Evolutionary conservation across 35 echinoderm and acorn worm species (phyloP).

Genomic region (Stichopus chloronotus): DNA sequence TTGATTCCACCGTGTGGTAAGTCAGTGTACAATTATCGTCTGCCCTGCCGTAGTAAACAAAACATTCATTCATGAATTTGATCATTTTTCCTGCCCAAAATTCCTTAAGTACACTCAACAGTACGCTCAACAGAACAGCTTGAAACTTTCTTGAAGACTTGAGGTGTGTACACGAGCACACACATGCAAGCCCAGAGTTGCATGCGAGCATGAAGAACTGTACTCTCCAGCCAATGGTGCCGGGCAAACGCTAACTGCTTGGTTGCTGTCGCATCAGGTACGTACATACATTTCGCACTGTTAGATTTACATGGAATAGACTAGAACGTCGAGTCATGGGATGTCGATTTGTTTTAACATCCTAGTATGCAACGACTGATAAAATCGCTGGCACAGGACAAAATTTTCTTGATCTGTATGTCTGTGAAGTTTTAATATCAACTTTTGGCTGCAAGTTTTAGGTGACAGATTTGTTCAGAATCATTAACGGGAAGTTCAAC

Average conservation of each 20-base stretch:
- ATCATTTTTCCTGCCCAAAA: background rate
- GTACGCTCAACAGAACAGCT: background rate
- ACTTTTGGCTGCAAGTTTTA: background rate
- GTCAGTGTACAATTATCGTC: conserved; percentile 13
- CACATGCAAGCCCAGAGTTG: too few relatives aligned
- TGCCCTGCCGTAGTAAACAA: conserved; percentile 7
- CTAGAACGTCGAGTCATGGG: background rate
- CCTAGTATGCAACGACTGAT: too few relatives aligned
- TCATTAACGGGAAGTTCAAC: background rate
- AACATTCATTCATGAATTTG: conserved; percentile 12
- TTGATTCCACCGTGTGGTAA: conserved; percentile 26
- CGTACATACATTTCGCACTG: background rate
- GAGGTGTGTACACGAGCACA: background rate
- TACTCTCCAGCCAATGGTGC: too few relatives aligned
- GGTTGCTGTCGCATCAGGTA: too few relatives aligned
- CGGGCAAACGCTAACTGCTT: too few relatives aligned
- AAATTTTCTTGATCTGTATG: background rate
- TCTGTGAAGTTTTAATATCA: background rate
- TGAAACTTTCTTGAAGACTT: conserved; percentile 10
- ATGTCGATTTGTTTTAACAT: too few relatives aligned
- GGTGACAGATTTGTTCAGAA: too few relatives aligned
- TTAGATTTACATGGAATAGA: too few relatives aligned
- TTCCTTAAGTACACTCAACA: too few relatives aligned
- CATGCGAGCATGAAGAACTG: too few relatives aligned
- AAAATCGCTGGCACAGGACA: background rate